These are phyloP conservation scores for Zapus hudsonius DNA, from an alignment of 2,113 vertebrate genomes.

Conservation along the genomic window DNA sequence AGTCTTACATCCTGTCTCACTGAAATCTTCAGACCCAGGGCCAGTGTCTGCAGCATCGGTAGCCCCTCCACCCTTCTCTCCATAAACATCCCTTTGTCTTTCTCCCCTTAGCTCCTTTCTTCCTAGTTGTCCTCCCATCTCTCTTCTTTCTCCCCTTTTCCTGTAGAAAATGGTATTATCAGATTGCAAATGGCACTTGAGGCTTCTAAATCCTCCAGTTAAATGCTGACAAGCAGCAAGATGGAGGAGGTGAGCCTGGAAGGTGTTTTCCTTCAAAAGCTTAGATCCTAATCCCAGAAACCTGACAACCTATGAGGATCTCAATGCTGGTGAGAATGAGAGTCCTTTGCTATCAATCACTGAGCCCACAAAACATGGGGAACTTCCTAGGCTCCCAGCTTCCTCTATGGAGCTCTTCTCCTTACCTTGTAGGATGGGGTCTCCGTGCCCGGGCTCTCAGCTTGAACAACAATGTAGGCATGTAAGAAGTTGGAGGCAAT, in stretches of 20 bases:
- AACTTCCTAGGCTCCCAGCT: background rate
- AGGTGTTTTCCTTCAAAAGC: background rate
- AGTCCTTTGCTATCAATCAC: background rate
- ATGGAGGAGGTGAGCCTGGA: background rate
- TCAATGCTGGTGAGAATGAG: background rate
- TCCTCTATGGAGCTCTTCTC: background rate
- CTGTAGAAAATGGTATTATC: background rate
- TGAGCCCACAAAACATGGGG: background rate
- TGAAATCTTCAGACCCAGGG: background rate
- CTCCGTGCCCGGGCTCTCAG: conserved; percentile 85
- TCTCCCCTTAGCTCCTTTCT: background rate
- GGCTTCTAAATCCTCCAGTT: background rate
- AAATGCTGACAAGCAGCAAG: background rate
- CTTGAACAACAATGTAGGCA: conserved; percentile 94
- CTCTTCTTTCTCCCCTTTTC: background rate
- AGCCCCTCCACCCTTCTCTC: background rate
- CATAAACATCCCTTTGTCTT: background rate
- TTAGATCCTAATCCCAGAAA: background rate
- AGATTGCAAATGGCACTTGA: background rate
- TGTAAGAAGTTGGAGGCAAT: conserved; percentile 98
- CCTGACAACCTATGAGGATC: background rate
- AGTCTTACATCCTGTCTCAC: background rate
- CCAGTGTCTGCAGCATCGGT: background rate
- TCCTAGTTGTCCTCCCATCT: background rate
- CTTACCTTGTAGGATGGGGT: conserved; percentile 91